Evolutionary conservation across 2,888 invertebrate genomes (phyloP), one percentile per base, ranked within the genome.

Genomic region (Nudaria mundana): DNA sequence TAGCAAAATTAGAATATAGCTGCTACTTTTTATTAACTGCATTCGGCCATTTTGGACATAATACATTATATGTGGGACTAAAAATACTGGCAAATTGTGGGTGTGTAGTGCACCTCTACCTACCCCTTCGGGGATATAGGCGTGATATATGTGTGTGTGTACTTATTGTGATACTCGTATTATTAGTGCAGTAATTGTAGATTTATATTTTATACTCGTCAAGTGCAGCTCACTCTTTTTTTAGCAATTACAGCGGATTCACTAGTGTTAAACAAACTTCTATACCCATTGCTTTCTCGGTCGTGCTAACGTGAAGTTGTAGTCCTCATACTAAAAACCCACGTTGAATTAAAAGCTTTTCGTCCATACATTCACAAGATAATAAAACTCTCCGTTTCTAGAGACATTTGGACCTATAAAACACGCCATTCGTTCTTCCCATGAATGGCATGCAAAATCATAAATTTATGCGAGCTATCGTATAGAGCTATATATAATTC

Each of bases 401-500:
- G 18, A 37, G 24, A 24, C 22, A 29, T 30, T 34, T 18, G 12
- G 29, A 28, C 16, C 38, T 31, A 40, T 15, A 40, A 45, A 37
- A 39, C 39, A 33, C 26, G 11, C 44, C 37, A 51, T 56, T 56
- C 47, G 53, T 47, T 25, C 25, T 13, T 22, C 22, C 28, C 31
- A 30, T 31, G 38, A 46, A 47, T 41, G 44, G 43, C 25, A 45
- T 43, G 28, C 33, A 13, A 28, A 25, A 32, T 41, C 39, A 43
- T 54, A 48, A 44, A 46, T 51, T 44, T 45, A 18, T 38, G 25
- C 29, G 26, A 11, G 37, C 15, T n/a, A n/a, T n/a, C n/a, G n/a
- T n/a, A n/a, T n/a, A n/a, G n/a, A n/a, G n/a, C n/a, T n/a, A n/a
- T 14, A 42, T 25, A 46, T 41, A 40, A 39, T 45, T 55, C 55